Conservation (phyloP, 2,113 vertebrate genomes). For the Thunnus thynnus region DNA sequence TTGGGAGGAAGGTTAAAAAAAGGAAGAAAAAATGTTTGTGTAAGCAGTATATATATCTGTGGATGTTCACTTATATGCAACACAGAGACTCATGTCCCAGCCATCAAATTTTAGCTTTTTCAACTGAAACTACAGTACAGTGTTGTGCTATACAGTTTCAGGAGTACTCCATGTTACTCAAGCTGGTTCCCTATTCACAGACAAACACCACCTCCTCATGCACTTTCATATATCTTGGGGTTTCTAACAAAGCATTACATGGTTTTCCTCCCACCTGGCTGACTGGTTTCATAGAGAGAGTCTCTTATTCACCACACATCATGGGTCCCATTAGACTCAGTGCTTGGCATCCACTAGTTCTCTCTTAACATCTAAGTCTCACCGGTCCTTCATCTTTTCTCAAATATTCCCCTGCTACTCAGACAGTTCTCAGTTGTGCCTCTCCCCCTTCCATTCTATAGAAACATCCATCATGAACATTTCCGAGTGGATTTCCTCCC, state of each 20-base stretch:
- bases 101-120: not conserved
- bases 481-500: not conserved
- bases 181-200: slow-evolving; percentile 9
- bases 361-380: not conserved
- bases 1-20: too few relatives aligned
- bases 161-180: not conserved
- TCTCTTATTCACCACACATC: not conserved
- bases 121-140: not conserved
- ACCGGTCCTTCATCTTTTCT: not conserved
- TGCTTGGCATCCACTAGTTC: not conserved
- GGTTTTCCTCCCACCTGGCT: slow-evolving; percentile 3
- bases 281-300: not conserved
- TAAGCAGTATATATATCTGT: too few relatives aligned
- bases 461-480: not conserved
- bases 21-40: too few relatives aligned
- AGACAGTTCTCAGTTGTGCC: too few relatives aligned
- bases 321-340: too few relatives aligned
- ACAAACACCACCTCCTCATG: not conserved
- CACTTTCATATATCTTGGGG: not conserved
- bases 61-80: too few relatives aligned
- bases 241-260: not conserved
- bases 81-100: too few relatives aligned
- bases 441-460: not conserved
- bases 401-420: not conserved
- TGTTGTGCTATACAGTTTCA: not conserved